Evolutionary conservation across 2,888 invertebrate genomes (phyloP), one percentile per base, ranked within the genome.

Genomic region (Ischnus inquisitorius): DNA sequence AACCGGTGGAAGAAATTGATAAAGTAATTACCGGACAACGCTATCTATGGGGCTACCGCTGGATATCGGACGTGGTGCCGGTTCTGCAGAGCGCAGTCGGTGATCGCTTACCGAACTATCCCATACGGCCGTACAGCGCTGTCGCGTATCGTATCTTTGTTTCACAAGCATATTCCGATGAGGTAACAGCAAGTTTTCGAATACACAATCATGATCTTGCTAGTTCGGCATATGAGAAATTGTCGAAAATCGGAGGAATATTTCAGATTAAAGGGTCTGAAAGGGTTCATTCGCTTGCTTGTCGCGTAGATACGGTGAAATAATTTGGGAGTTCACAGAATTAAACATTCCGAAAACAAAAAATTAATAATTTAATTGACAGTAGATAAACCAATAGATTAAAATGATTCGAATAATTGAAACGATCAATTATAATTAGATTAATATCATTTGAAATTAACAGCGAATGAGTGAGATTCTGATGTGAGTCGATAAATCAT

Each of bases 31-130:
- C 22, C 19, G 12, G 10, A 54, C 54, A 54, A 54, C 54, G 54
- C 54, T 54, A 54, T 54, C 54, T 54, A 54, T 54, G 22, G 54
- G 19, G 22, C 54, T 54, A 54, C 54, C 54, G 22, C 10, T 19
- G 54, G 22, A 54, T 54, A 54, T 54, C 54, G 22, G 54, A 54
- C 22, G 12, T 3, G 22, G 19, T 19, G 54, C 54, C 54, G 22
- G 54, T 54, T 54, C 54, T 54, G 54, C 54, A 54, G 54, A 54
- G 54, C 54, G 54, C 54, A 54, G 54, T 54, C 54, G 54, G 54
- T 54, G 22, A 54, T 22, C 22, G 54, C 54, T 54, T 54, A 12
- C 22, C 54, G 12, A 22, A 54, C 22, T 22, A 22, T 22, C 12
- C 54, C 54, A 3, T 22, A 19, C 10, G 22, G 54, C 22, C 54